These are phyloP conservation scores for Sycophaga agraensis DNA, from an alignment of 1,140 invertebrate species.

Conservation along the genomic window DNA sequence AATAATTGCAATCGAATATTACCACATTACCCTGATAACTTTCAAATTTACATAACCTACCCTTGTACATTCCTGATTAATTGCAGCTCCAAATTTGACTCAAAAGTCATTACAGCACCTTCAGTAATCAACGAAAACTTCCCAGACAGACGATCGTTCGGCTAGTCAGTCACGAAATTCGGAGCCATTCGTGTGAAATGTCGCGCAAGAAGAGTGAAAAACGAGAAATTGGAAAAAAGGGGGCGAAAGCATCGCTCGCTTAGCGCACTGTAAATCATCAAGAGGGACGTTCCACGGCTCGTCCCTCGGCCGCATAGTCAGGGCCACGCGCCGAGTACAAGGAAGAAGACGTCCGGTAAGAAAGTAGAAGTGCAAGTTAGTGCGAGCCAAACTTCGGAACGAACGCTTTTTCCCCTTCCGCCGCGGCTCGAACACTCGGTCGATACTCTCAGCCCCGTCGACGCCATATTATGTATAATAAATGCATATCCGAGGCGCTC, in stretches of 20 bases:
- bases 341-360: not conserved
- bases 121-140: too few relatives aligned
- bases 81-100: too few relatives aligned
- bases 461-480: not conserved
- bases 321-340: not conserved
- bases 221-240: too few relatives aligned
- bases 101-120: too few relatives aligned
- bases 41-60: too few relatives aligned
- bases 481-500: too few relatives aligned
- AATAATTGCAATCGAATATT: too few relatives aligned
- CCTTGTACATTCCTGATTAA: too few relatives aligned
- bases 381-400: slow-evolving; percentile 4
- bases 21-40: too few relatives aligned
- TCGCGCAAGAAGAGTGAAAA: not conserved
- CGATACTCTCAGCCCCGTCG: not conserved
- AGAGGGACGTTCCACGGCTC: not conserved
- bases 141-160: too few relatives aligned
- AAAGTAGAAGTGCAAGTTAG: not conserved
- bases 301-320: not conserved
- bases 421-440: not conserved
- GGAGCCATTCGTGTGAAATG: too few relatives aligned
- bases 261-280: slow-evolving; percentile 13
- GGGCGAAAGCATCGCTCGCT: not conserved
- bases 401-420: slow-evolving; percentile 12
- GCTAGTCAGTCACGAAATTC: too few relatives aligned